Percentiles rank a stretch among this genome's conserved stretches.
phyloP scores from a whole-genome alignment of 2,888 invertebrate genomes.

The Pollenia amentaria region DNA sequence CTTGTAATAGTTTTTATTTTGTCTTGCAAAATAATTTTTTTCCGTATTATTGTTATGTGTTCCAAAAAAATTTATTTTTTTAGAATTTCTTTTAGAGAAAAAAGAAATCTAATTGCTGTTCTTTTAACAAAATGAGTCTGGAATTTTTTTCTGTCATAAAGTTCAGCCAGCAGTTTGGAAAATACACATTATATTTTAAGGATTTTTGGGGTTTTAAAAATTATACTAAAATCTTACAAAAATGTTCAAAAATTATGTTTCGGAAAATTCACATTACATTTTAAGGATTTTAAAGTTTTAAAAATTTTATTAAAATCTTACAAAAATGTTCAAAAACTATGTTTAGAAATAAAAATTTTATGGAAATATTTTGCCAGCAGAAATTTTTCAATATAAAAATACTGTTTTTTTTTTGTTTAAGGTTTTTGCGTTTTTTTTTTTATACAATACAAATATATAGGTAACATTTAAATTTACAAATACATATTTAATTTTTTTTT shows the following conservation, averaged over 20 bases:
- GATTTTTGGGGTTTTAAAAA: neutral
- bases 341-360: neutral
- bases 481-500: conserved; percentile 73
- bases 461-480: conserved; percentile 76
- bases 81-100: too few relatives aligned
- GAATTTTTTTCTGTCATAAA: too few relatives aligned
- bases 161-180: too few relatives aligned
- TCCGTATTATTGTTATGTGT: too few relatives aligned
- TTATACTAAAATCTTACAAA: conserved; percentile 41
- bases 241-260: conserved; percentile 38
- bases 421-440: conserved; percentile 43
- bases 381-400: conserved; percentile 61
- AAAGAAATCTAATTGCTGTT: too few relatives aligned
- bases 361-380: conserved; percentile 9
- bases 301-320: conserved; percentile 33
- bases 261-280: too few relatives aligned
- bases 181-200: too few relatives aligned
- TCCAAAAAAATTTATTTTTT: too few relatives aligned
- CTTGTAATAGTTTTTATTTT: too few relatives aligned
- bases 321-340: conserved; percentile 40
- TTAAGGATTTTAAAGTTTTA: neutral
- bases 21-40: too few relatives aligned
- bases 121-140: too few relatives aligned
- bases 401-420: conserved; percentile 38
- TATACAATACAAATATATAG: conserved; percentile 74